Conservation (phyloP, 2,797 vertebrate genomes). For the Pseudopleuronectes americanus region DNA sequence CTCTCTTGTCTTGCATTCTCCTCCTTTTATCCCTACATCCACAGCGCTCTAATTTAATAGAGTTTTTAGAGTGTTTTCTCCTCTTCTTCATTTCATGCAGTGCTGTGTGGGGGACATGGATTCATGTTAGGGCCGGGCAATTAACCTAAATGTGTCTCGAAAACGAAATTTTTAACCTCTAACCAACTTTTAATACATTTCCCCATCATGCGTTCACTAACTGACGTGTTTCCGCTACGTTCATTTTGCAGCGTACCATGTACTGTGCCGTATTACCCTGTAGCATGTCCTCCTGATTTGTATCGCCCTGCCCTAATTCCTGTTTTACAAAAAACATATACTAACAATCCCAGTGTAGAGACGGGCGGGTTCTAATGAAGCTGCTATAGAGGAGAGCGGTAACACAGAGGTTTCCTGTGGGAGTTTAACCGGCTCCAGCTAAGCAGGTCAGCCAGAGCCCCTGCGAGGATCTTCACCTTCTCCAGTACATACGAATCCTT, state of each 20-base stretch:
- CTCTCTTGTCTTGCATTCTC: slow-evolving; percentile 39
- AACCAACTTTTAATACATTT: too few species aligned
- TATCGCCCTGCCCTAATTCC: too few species aligned
- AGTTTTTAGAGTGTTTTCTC: background rate
- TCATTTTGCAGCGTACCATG: too few species aligned
- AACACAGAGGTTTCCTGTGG: slow-evolving; percentile 38
- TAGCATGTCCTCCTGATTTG: too few species aligned
- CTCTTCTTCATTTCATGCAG: background rate
- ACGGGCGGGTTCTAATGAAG: slow-evolving; percentile 47
- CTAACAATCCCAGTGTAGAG: slow-evolving; percentile 7
- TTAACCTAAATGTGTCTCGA: too few species aligned
- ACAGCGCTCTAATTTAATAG: background rate
- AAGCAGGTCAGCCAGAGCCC: slow-evolving; percentile 54
- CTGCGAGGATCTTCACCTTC: slow-evolving; percentile 26
- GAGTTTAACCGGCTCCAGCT: slow-evolving; percentile 31
- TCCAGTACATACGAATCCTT: background rate
- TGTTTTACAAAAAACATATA: slow-evolving; percentile 29
- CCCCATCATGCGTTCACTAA: too few species aligned
- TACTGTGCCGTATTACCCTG: too few species aligned
- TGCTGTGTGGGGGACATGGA: slow-evolving; percentile 14
- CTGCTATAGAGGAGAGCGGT: slow-evolving; percentile 15
- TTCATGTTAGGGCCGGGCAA: too few species aligned
- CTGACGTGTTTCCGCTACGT: too few species aligned
- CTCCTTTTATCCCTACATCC: slow-evolving; percentile 38
- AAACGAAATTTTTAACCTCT: too few species aligned